Conservation (phyloP, 2,797 vertebrate species). For the Cossypha caffra region DNA sequence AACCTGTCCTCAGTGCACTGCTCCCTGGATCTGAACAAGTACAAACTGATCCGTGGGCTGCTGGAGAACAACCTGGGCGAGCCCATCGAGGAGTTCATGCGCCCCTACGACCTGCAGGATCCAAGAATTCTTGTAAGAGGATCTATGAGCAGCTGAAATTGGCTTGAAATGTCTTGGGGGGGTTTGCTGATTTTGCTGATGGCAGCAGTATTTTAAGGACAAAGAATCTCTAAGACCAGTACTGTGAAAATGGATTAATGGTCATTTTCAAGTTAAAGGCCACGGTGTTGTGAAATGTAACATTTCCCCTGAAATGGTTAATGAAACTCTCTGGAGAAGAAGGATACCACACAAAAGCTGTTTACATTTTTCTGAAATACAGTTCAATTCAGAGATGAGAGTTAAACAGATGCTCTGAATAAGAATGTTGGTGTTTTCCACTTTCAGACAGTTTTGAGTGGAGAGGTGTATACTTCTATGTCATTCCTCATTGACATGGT, state of each 20-base stretch:
- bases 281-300: background rate
- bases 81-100: slow-evolving; percentile 92
- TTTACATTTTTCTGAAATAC: background rate
- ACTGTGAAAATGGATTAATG: background rate
- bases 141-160: background rate
- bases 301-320: background rate
- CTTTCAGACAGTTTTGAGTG: slow-evolving; percentile 91
- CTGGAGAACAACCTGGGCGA: slow-evolving; percentile 95
- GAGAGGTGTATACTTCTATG: slow-evolving; percentile 90
- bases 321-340: background rate
- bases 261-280: background rate
- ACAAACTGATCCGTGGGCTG: slow-evolving; percentile 90
- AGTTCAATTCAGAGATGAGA: background rate
- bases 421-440: slow-evolving; percentile 1
- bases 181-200: background rate
- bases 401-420: background rate
- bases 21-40: slow-evolving; percentile 90
- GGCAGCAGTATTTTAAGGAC: background rate
- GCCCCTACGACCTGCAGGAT: slow-evolving; percentile 94
- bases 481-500: slow-evolving; percentile 95
- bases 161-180: background rate
- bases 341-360: background rate
- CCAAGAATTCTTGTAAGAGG: slow-evolving; percentile 90
- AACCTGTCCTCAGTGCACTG: slow-evolving; percentile 94
- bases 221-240: background rate